Evolutionary conservation across 2,888 invertebrate species (phyloP).

Genomic region (Leptinotarsa rubiginosa): DNA sequence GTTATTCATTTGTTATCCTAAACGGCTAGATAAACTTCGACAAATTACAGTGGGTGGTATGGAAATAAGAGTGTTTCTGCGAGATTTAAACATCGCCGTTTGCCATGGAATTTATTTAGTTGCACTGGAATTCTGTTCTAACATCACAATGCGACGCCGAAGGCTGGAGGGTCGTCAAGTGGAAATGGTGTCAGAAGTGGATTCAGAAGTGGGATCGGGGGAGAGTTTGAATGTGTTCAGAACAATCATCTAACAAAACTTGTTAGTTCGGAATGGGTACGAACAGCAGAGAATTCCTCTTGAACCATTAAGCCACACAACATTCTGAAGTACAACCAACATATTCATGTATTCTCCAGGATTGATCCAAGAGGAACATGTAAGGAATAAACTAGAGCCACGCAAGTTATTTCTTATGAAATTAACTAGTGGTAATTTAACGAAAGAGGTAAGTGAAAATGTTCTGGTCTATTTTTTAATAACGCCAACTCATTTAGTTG

Average conservation of each 20-base stretch:
- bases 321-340: no score
- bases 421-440: no score
- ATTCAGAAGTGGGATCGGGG: not conserved
- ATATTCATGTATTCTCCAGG: no score
- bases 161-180: not conserved
- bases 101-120: constrained; percentile 7
- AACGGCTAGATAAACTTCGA: constrained; percentile 31
- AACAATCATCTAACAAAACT: not conserved
- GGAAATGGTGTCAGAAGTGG: constrained; percentile 9
- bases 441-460: no score
- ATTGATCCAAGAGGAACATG: no score
- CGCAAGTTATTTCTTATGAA: no score
- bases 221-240: not conserved
- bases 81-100: constrained; percentile 22
- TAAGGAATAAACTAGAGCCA: no score
- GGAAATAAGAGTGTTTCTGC: constrained; percentile 25
- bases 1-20: constrained; percentile 37
- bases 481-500: no score
- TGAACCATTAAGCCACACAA: no score
- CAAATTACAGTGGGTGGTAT: constrained; percentile 29
- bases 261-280: not conserved
- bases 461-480: no score
- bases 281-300: no score
- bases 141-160: not conserved
- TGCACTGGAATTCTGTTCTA: not conserved